Evolutionary conservation across 2,888 invertebrate species (phyloP).

Genomic region (Mythimna impura): DNA sequence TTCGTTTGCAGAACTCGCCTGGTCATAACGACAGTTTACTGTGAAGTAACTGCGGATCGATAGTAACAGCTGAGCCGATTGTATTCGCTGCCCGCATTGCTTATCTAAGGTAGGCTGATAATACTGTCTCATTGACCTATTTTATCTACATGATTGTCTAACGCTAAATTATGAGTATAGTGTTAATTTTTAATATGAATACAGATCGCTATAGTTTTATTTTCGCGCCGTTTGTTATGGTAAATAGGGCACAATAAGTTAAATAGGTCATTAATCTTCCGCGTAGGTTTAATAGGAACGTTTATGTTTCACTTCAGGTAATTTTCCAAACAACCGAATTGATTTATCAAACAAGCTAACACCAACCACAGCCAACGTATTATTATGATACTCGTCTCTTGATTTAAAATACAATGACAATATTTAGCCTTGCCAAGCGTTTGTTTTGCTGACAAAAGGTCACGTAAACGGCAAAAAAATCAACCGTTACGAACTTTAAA

Average conservation of each 20-base stretch:
- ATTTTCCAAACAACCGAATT: conserved; percentile 10
- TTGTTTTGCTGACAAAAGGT: conserved; percentile 56
- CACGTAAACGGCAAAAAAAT: conserved; percentile 41
- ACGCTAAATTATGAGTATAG: conserved; percentile 14
- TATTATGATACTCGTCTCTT: conserved; percentile 24
- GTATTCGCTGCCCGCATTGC: conserved; percentile 75
- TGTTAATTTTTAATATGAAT: conserved; percentile 11
- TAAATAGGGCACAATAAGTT: conserved; percentile 34
- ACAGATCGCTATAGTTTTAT: background rate
- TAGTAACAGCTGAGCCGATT: conserved; percentile 84
- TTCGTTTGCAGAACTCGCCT: conserved; percentile 70
- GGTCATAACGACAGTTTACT: conserved; percentile 62
- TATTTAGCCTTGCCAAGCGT: conserved; percentile 50
- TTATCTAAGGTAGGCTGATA: conserved; percentile 80
- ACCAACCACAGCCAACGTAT: conserved; percentile 6
- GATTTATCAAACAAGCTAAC: conserved; percentile 12
- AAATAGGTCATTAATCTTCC: conserved; percentile 45
- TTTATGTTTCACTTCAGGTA: background rate
- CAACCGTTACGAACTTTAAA: conserved; percentile 16
- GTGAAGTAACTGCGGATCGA: conserved; percentile 80
- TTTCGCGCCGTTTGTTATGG: conserved; percentile 13
- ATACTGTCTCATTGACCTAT: conserved; percentile 71
- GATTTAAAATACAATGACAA: conserved; percentile 48
- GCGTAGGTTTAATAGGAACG: background rate
- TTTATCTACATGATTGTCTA: conserved; percentile 58